Base-by-base conservation (phyloP, 2,888 invertebrate species). In the Pyrochroa serraticornis region DNA sequence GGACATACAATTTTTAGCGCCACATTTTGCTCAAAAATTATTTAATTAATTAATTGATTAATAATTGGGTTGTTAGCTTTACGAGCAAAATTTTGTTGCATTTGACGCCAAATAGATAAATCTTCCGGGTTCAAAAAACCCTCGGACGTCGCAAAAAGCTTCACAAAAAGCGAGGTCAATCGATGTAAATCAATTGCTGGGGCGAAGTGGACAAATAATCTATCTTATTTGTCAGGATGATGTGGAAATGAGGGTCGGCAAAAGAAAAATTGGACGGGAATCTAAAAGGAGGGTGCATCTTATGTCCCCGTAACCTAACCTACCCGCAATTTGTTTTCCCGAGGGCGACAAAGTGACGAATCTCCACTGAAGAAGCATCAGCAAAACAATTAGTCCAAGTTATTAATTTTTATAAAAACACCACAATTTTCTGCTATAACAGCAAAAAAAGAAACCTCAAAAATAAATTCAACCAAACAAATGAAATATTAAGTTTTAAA, bases 171-270 rank as follows among this genome's bases (percentile, higher is more conserved):
- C 62, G 62, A 56, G 60, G 67, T 63, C 65, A 68, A 75, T 76
- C 75, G 74, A 78, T 78, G 78, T 77, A 77, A 78, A 78, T 78
- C 78, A 78, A 78, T 78, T 76, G 77, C 66, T 68, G 65, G 75
- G 72, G 68, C 74, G 71, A 74, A 69, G 73, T 74, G 77, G 77
- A 77, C 78, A 77, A 78, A 78, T 77, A 76, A 75, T 75, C 74
- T 72, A 73, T 76, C 77, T 75, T 75, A 77, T 77, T 78, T 78
- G 78, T 76, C 77, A 75, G 71, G 66, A 70, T 73, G 74, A 76
- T 75, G 75, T 73, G 72, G 68, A 76, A 75, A 76, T 75, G 74
- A 73, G 77, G 75, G 75, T 75, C 72, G 64, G 64, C 66, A 68
- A 66, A 70, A 71, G 73, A 75, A 76, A 75, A 75, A 75, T 74